Evolutionary conservation across 2,888 invertebrate genomes (phyloP), one percentile per base, ranked within the genome.

Genomic region (Argynnis bischoffii): DNA sequence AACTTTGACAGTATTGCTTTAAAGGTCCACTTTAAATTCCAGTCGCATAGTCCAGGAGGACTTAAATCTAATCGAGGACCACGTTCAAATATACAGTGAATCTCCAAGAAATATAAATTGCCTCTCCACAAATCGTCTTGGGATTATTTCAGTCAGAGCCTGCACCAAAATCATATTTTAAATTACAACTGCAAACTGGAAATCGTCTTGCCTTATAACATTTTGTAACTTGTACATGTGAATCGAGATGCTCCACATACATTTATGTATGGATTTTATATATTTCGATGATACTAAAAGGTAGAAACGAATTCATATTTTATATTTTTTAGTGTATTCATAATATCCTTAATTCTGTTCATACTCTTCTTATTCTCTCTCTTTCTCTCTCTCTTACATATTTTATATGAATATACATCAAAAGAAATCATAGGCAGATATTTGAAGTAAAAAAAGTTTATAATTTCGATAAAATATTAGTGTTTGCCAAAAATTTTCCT

Each of bases 21-120:
- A n/a, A 35, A 16, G 6, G 35, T 50, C 31, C 41, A 66, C n/a
- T 56, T 63, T 46, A 67, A 61, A 63, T 67, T 67, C 63, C 15
- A 26, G 11, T 56, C 53, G 41, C 53, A 53, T 18, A 63, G 50
- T 15, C 63, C 51, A 56, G 46, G 63, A 67, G 56, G 26, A 63
- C 46, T 56, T 51, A 55, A 67, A 67, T 60, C 53, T 61, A 61
- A 61, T 53, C 11, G 53, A 16, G 18, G 41, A 51, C 51, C 41
- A 53, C 61, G 53, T 61, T 53, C 18, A 57, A 67, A 67, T 59
- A 63, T 63, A 55, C 53, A 57, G 56, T 46, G 26, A 55, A 63
- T 31, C 31, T 54, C 15, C 21, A 13, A 46, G 55, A 64, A 64
- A 64, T 64, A 67, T 70, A 70, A 70, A 70, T 70, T 70, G 68